phyloP scores from a whole-genome alignment of 2,113 vertebrate species.

The Takifugu flavidus region DNA sequence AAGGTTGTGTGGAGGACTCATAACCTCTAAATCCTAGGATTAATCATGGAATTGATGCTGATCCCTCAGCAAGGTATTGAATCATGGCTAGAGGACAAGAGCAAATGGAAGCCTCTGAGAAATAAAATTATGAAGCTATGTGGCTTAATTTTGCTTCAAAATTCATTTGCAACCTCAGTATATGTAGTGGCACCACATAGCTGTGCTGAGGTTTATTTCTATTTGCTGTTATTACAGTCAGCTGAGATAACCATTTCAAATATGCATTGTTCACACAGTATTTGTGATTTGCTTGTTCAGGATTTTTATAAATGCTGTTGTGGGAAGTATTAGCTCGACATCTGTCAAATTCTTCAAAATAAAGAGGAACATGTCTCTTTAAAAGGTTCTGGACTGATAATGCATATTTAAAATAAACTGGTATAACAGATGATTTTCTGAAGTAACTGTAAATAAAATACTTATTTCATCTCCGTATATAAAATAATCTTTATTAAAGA shows the following conservation, averaged over 20 bases:
- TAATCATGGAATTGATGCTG: conserved; percentile 14
- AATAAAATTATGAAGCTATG: too few species aligned
- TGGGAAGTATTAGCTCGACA: conserved; percentile 33
- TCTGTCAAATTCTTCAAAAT: conserved; percentile 20
- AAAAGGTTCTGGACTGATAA: conserved; percentile 3
- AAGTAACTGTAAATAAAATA: too few species aligned
- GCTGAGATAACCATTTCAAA: conserved; percentile 31
- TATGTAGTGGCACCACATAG: conserved; percentile 4
- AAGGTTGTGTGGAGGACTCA: conserved; percentile 67
- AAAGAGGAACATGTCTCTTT: conserved; percentile 5
- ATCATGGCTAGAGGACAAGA: background rate
- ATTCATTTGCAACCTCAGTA: background rate
- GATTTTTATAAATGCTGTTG: conserved; percentile 44
- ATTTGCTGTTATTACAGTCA: conserved; percentile 47
- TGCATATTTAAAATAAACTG: background rate
- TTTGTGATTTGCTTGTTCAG: conserved; percentile 40
- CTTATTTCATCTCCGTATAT: too few species aligned
- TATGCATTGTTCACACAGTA: conserved; percentile 32
- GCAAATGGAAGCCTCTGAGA: conserved; percentile 7
- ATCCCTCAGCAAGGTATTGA: background rate
- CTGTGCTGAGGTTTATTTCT: conserved; percentile 24
- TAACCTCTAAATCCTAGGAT: conserved; percentile 62
- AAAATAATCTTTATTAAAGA: too few species aligned
- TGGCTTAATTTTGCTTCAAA: too few species aligned
- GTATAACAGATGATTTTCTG: too few species aligned